Evolutionary conservation across 2,888 invertebrate genomes (phyloP).

Genomic region (Microctonus hyperodae): DNA sequence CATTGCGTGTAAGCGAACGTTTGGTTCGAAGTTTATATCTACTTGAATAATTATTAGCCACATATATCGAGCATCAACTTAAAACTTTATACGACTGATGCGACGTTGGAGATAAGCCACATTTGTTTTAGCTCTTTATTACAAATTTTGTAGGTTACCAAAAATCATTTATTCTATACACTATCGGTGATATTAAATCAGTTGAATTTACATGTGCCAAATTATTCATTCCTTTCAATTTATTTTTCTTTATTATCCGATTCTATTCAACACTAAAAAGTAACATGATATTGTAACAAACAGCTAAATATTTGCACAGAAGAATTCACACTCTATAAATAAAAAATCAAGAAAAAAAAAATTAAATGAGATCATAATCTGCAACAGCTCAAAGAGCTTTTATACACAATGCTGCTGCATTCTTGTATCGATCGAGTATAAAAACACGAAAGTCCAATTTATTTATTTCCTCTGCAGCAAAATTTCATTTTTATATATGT

Average conservation of each 20-base stretch:
- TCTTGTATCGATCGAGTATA: conserved; percentile 12
- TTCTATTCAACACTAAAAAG: background rate
- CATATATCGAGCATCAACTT: conserved; percentile 1
- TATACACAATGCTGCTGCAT: conserved; percentile 9
- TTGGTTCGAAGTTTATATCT: background rate
- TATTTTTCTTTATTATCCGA: background rate
- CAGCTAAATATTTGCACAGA: background rate
- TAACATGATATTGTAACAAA: background rate
- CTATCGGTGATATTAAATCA: too few relatives aligned
- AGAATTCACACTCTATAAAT: background rate
- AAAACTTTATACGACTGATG: background rate
- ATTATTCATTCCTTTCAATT: too few relatives aligned
- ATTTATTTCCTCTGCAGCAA: background rate
- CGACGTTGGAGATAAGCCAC: background rate
- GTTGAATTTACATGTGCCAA: background rate
- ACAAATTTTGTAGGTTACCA: background rate
- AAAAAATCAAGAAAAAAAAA: too few relatives aligned
- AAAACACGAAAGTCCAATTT: background rate
- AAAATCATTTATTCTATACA: too few relatives aligned
- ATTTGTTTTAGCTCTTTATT: background rate
- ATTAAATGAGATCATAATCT: conserved; percentile 8
- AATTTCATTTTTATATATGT: background rate
- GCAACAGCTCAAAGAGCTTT: background rate
- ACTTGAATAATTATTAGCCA: background rate
- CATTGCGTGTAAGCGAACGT: background rate